Conservation (phyloP, 2,797 vertebrate species). For the Spatula versicolor region DNA sequence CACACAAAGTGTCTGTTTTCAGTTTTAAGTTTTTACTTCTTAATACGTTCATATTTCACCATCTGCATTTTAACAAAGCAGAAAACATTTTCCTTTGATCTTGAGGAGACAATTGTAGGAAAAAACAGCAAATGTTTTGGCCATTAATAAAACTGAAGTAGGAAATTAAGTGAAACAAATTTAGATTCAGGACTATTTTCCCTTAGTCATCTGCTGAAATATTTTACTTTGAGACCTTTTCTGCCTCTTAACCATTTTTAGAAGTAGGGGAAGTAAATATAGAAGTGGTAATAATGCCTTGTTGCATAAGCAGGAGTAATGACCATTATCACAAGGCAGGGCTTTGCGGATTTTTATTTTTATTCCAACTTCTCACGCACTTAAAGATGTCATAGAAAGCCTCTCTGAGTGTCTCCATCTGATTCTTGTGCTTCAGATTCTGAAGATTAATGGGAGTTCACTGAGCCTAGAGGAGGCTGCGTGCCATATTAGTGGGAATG, state of each 20-base stretch:
- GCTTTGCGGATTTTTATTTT: neutral
- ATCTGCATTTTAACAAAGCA: neutral
- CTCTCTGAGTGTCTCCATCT: neutral
- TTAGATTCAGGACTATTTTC: neutral
- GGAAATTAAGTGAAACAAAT: neutral
- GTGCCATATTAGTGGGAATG: neutral
- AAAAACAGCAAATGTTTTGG: neutral
- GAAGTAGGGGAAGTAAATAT: neutral
- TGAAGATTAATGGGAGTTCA: neutral
- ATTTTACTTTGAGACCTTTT: neutral
- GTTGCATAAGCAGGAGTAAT: neutral
- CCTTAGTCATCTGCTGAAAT: neutral
- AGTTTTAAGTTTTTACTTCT: neutral
- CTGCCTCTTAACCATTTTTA: neutral
- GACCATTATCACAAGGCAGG: neutral
- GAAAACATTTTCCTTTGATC: neutral
- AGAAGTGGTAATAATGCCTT: neutral
- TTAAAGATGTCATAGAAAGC: neutral
- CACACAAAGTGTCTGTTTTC: neutral
- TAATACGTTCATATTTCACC: neutral
- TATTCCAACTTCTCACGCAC: neutral
- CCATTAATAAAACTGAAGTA: neutral
- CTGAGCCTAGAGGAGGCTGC: neutral
- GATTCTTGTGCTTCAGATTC: neutral
- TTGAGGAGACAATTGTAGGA: neutral